These are phyloP conservation scores for Acleris literana DNA, from an alignment of 2,888 invertebrate genomes.

Conservation along the genomic window DNA sequence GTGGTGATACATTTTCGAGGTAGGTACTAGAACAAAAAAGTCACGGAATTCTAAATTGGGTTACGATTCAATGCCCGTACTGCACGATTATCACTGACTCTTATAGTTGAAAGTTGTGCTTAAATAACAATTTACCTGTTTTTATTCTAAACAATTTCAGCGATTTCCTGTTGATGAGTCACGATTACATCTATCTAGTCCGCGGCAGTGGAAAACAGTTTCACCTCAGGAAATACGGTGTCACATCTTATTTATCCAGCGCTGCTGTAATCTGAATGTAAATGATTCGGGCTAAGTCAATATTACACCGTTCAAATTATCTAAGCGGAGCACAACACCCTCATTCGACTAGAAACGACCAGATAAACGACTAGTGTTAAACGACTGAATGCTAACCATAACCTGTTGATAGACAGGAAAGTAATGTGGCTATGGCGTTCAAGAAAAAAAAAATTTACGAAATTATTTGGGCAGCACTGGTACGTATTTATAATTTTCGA, in stretches of 20 bases:
- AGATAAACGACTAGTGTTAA: conserved; percentile 62
- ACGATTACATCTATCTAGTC: conserved; percentile 7
- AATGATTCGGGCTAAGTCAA: conserved; percentile 62
- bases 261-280: conserved; percentile 71
- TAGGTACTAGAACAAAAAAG: no score
- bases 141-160: conserved; percentile 1
- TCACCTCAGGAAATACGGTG: conserved; percentile 70
- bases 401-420: conserved; percentile 40
- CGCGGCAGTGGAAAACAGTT: conserved; percentile 41
- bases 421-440: conserved; percentile 62
- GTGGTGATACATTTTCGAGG: no score
- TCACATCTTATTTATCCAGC: conserved; percentile 72
- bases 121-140: neutral
- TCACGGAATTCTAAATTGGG: no score
- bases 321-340: conserved; percentile 48
- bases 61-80: no score
- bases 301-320: conserved; percentile 63
- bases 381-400: conserved; percentile 52
- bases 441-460: conserved; percentile 53
- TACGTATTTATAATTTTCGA: conserved; percentile 45
- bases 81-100: no score
- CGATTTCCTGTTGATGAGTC: conserved; percentile 23
- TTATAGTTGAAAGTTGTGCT: no score
- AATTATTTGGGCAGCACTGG: conserved; percentile 57
- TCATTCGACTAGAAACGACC: conserved; percentile 63